A percentile compares a stretch with the other conserved stretches of the same genome.
These are phyloP conservation scores for Oscheius sp. DNA, from an alignment of 2,888 invertebrate species.

Conservation along the genomic window DNA sequence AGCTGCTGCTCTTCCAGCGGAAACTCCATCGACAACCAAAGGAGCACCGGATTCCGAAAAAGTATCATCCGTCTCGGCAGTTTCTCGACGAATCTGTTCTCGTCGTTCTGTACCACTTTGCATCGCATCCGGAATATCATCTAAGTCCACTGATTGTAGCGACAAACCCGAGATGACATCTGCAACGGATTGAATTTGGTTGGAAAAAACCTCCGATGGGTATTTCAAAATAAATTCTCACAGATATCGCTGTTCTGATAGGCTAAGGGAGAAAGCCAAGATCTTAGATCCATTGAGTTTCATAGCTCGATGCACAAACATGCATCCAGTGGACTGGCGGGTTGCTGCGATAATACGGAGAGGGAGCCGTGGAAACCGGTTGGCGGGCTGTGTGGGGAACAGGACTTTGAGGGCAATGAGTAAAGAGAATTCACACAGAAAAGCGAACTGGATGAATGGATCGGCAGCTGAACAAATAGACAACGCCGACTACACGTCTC, in stretches of 20 bases:
- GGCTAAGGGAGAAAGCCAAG: slow-evolving; percentile 17
- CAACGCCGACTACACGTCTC: no score
- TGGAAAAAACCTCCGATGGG: background rate
- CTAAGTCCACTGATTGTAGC: slow-evolving; percentile 57
- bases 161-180: slow-evolving; percentile 65
- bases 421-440: no score
- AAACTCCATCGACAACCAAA: slow-evolving; percentile 34
- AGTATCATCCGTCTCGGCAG: background rate
- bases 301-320: slow-evolving; percentile 9
- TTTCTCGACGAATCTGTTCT: slow-evolving; percentile 11
- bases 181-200: slow-evolving; percentile 36
- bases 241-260: slow-evolving; percentile 25
- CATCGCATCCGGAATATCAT: slow-evolving; percentile 51
- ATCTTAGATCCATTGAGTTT: background rate
- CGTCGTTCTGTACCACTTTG: slow-evolving; percentile 31
- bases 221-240: slow-evolving; percentile 11
- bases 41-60: slow-evolving; percentile 5
- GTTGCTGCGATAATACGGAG: slow-evolving; percentile 8
- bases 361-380: slow-evolving; percentile 23
- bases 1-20: slow-evolving; percentile 52
- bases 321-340: background rate
- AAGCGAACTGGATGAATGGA: background rate
- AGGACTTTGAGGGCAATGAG: background rate
- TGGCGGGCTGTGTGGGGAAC: background rate
- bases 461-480: background rate